Evolutionary conservation across 2,113 vertebrate species (phyloP), one percentile per base, ranked within the genome.

Genomic region (Solea senegalensis): DNA sequence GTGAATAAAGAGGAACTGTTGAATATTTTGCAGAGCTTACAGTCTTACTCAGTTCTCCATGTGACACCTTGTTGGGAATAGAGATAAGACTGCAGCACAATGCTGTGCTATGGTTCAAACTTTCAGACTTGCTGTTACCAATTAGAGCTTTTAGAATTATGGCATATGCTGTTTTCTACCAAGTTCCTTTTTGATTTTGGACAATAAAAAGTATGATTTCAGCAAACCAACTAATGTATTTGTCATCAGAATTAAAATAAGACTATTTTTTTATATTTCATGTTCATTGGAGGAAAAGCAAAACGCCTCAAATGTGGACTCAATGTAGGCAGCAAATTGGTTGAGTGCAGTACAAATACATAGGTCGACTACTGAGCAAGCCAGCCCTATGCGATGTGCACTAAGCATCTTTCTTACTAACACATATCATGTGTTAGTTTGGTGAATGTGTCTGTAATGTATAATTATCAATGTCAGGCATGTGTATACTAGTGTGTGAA

Each of bases 371-470:
- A 27, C 48, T 82, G 71, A 53, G 50, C 52, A 69, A 59, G 59
- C 41, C 80, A 72, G 71, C 54, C 56, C 44, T 69, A 44, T 56
- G 50, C 5, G 59, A 54, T 65, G 65, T 50, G 34, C 5, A 50
- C 44, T 26, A 16, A 44, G 49, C 27, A 65, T 68, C 16, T 44
- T 51, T 16, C 65, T 40, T 16, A 14, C 76, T 56, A 81, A 81
- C 68, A 80, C 53, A 69, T 72, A 52, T 72, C 11, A 61, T 69
- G 67, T 75, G 72, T 80, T 82, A 69, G 79, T 82, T 77, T 15
- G 69, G 72, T 64, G 74, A 70, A n/a, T 50, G 49, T 65, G 14
- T 65, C 51, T 58, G 3, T 39, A 40, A 26, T 9, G 1, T 21
- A 21, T 57, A 34, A 56, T 60, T 5, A 39, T 58, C 10, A 58